These are phyloP conservation scores for Anthopleura sola DNA, from an alignment of 64 coral and sea anemone species.

Conservation along the genomic window DNA sequence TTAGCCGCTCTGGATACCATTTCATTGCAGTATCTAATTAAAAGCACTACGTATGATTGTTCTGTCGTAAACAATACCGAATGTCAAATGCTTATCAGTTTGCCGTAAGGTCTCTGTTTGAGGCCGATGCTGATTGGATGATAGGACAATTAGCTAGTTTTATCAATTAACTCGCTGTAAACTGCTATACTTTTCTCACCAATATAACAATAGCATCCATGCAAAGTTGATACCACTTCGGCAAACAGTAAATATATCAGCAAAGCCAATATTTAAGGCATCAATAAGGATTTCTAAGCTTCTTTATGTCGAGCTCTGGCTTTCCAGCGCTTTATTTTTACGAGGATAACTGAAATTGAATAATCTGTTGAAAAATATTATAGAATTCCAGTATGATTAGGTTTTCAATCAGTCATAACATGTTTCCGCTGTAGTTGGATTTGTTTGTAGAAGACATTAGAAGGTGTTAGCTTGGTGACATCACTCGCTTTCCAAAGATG, in stretches of 20 bases:
- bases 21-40: constrained; percentile 15
- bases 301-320: not conserved
- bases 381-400: not conserved
- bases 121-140: constrained; percentile 1
- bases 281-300: constrained; percentile 1
- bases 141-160: not conserved
- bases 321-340: not conserved
- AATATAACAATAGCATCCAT: not conserved
- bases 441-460: not conserved
- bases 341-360: not conserved
- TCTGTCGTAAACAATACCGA: constrained; percentile 1
- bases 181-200: not conserved
- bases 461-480: not conserved
- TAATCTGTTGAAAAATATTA: not conserved
- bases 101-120: not conserved
- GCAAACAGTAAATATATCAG: not conserved
- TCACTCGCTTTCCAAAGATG: not conserved
- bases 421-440: not conserved
- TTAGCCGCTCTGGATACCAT: not conserved
- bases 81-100: constrained; percentile 19
- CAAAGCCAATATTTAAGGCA: not conserved
- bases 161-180: constrained; percentile 23
- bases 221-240: not conserved
- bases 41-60: constrained; percentile 4
- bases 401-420: not conserved